phyloP scores from a whole-genome alignment of 2,888 invertebrate species.

The Euzetes globulus region DNA sequence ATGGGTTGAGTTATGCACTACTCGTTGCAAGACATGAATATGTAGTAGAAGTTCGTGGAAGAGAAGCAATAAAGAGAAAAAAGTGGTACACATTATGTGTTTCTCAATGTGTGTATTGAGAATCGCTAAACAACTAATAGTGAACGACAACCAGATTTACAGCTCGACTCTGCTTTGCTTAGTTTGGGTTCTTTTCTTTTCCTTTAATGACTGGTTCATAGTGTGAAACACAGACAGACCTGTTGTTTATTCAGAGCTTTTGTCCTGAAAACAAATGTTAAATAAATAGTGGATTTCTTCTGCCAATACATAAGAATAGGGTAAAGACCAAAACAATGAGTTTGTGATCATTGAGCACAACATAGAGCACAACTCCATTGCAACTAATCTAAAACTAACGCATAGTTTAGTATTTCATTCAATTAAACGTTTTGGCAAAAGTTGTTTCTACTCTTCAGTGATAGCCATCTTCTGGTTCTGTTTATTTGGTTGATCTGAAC shows the following conservation, averaged over 20 bases:
- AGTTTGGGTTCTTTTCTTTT: neutral
- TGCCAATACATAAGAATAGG: neutral
- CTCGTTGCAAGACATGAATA: constrained; percentile 12
- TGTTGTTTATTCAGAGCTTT: neutral
- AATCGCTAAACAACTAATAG: neutral
- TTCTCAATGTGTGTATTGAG: too few relatives aligned
- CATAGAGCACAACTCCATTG: neutral
- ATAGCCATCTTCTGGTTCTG: neutral
- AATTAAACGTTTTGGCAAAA: constrained; percentile 15
- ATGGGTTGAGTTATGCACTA: neutral
- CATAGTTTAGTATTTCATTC: neutral
- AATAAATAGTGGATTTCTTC: neutral
- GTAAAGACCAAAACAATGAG: neutral
- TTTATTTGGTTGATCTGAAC: neutral
- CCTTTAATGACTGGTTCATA: constrained; percentile 11
- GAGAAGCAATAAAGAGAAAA: neutral
- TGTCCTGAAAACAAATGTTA: constrained; percentile 2
- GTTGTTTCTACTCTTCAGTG: neutral
- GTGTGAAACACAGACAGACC: neutral
- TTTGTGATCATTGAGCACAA: neutral
- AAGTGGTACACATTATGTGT: constrained; percentile 10
- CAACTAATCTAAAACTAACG: constrained; percentile 1
- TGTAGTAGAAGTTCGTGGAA: neutral
- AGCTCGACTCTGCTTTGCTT: neutral
- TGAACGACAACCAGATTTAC: constrained; percentile 13